Evolutionary conservation across 2,888 invertebrate genomes (phyloP).

Genomic region (Exocentrus adspersus): DNA sequence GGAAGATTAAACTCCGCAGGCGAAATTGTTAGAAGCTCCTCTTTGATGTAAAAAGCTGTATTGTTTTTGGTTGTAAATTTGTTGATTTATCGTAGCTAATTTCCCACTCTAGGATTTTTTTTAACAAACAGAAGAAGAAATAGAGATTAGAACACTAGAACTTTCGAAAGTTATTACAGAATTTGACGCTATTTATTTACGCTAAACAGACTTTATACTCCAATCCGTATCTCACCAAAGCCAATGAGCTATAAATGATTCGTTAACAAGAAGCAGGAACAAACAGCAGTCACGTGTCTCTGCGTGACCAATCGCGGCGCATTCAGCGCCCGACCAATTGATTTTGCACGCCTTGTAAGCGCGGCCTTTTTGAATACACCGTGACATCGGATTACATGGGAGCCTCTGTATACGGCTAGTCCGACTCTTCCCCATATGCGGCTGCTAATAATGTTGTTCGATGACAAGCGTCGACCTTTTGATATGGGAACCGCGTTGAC

Average conservation of each 20-base stretch:
- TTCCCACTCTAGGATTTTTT: too few species aligned
- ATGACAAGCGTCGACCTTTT: slow-evolving; percentile 22
- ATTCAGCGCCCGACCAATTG: slow-evolving; percentile 54
- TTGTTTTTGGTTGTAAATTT: slow-evolving; percentile 4
- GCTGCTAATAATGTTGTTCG: slow-evolving; percentile 26
- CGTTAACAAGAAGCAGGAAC: slow-evolving; percentile 43
- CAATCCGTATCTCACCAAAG: slow-evolving; percentile 39
- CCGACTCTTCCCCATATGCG: slow-evolving; percentile 20
- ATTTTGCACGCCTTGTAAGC: slow-evolving; percentile 61
- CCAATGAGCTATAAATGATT: slow-evolving; percentile 48
- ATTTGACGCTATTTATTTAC: too few species aligned
- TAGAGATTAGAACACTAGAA: too few species aligned
- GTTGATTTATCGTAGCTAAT: not conserved
- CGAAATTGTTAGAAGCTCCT: slow-evolving; percentile 7
- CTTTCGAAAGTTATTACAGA: too few species aligned
- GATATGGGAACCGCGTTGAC: slow-evolving; percentile 17
- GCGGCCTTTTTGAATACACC: slow-evolving; percentile 59
- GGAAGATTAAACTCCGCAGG: slow-evolving; percentile 21
- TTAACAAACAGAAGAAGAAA: too few species aligned
- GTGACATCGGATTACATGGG: slow-evolving; percentile 63
- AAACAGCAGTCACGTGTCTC: slow-evolving; percentile 67
- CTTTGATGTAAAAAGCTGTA: slow-evolving; percentile 6
- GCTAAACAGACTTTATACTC: too few species aligned
- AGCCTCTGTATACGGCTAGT: slow-evolving; percentile 39
- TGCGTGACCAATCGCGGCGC: slow-evolving; percentile 67